A percentile compares a stretch with the other conserved stretches of the same genome.
These are phyloP conservation scores for Dicentrarchus labrax DNA, from an alignment of 2,113 vertebrate genomes.

Conservation along the genomic window DNA sequence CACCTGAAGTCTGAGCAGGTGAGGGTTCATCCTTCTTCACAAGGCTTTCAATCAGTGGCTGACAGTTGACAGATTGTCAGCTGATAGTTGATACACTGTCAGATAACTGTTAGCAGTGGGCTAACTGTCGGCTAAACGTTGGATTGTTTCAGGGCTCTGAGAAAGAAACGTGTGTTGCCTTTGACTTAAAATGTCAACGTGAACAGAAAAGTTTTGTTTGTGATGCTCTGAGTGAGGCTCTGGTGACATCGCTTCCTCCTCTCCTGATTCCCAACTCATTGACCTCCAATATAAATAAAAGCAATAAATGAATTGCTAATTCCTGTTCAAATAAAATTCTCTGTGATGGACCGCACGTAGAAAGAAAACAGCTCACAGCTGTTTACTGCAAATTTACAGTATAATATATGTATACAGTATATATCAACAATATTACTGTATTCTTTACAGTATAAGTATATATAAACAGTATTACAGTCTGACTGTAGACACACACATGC, in stretches of 20 bases:
- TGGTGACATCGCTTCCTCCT: not conserved
- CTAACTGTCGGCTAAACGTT: no score
- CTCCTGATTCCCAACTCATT: not conserved
- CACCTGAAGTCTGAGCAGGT: not conserved
- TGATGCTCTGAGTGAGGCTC: not conserved
- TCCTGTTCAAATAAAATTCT: slow-evolving; percentile 8
- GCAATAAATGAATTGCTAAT: not conserved
- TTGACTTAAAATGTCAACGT: not conserved
- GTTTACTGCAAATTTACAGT: slow-evolving; percentile 11
- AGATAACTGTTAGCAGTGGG: no score
- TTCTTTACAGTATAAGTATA: not conserved
- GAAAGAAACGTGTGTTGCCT: no score
- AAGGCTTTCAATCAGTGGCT: not conserved
- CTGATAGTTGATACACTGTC: no score
- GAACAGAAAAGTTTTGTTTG: not conserved
- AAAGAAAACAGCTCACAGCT: slow-evolving; percentile 9
- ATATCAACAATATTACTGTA: slow-evolving; percentile 15
- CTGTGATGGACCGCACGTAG: not conserved
- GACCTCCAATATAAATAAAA: not conserved
- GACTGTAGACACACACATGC: slow-evolving; percentile 50
- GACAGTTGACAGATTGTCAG: no score
- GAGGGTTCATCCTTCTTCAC: not conserved
- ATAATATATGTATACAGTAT: not conserved
- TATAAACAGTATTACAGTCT: slow-evolving; percentile 25
- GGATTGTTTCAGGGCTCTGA: no score